Conservation (phyloP, 2,888 invertebrate genomes). For the Glyphotaelius pellucidus region DNA sequence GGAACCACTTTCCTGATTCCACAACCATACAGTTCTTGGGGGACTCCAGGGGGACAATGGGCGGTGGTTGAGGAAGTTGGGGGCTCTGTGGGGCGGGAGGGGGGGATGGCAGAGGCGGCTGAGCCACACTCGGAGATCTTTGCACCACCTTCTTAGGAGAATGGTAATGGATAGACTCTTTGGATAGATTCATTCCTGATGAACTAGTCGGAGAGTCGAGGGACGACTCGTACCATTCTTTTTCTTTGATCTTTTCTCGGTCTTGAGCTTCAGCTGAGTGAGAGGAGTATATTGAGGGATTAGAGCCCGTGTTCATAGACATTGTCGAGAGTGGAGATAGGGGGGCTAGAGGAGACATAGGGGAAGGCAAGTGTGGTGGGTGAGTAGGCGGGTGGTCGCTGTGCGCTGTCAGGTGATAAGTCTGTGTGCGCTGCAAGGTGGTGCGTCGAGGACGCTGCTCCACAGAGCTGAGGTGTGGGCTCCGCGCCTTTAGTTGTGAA, state of each 20-base stretch:
- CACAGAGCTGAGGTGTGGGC: conserved; percentile 73
- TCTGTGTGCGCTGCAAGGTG: conserved; percentile 75
- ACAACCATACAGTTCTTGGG: conserved; percentile 91
- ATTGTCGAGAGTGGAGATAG: conserved; percentile 68
- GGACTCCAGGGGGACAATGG: conserved; percentile 81
- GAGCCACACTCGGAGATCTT: conserved; percentile 78
- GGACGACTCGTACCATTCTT: conserved; percentile 84
- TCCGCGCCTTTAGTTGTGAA: conserved; percentile 76
- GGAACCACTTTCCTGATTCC: conserved; percentile 92
- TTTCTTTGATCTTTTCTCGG: conserved; percentile 75
- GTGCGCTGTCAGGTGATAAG: conserved; percentile 74
- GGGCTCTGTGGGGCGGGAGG: conserved; percentile 26
- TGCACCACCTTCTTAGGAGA: conserved; percentile 75
- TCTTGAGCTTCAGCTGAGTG: conserved; percentile 67
- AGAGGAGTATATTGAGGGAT: conserved; percentile 41
- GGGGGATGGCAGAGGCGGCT: conserved; percentile 69
- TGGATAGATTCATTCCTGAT: conserved; percentile 62
- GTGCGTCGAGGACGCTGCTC: conserved; percentile 73
- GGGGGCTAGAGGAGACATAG: conserved; percentile 68
- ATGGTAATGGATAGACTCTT: conserved; percentile 67
- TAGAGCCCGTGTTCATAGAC: conserved; percentile 23
- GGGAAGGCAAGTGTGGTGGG: conserved; percentile 65
- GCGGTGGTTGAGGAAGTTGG: conserved; percentile 69
- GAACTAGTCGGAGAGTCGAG: conserved; percentile 77
- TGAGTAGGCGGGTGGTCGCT: conserved; percentile 72